Evolutionary conservation across 2,888 invertebrate genomes (phyloP), one percentile per base, ranked within the genome.

Genomic region (Lumbricus terrestris): DNA sequence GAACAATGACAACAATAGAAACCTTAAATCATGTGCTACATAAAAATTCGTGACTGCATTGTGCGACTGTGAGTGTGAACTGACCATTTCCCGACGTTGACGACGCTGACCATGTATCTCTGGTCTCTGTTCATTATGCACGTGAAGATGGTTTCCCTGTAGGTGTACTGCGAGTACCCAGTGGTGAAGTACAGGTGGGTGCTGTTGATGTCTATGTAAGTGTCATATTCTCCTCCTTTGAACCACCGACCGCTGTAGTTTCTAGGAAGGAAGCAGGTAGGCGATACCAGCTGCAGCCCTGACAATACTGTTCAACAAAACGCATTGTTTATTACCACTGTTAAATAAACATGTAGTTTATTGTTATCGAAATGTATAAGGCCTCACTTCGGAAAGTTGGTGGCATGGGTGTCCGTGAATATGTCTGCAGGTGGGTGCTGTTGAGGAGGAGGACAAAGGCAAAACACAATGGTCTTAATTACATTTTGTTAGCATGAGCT

Each of bases 111-210:
- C 97, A 99, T 98, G 90, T 97, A 97, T 92, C 98, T 96, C 47
- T 97, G 96, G 92, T 98, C 98, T 91, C 98, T 96, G 92, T 97
- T 97, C 95, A 99, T 98, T 91, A 97, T 97, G 95, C 99, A 99
- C 15, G 98, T 97, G 95, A 98, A 99, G 94, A 98, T 98, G 0
- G 98, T 98, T 96, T 96, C 93, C 92, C 94, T 93, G 98, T 96
- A 94, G 90, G 92, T 93, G 92, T 93, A 95, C 93, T 97, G 97
- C 95, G 98, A 98, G 0, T 98, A 98, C 95, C 97, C 97, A 95
- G 97, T 98, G 69, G 97, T 98, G 95, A 98, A 98, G 93, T 98
- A 97, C 54, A 99, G 98, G 94, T 99, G 98, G 0, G 99, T 99
- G 94, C 98, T 97, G 94, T 99, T 99, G 82, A 99, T 98, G 20